Percentiles rank a stretch among this genome's conserved stretches.
Conservation (phyloP, 2,113 vertebrate species). For the Semnornis frantzii region DNA sequence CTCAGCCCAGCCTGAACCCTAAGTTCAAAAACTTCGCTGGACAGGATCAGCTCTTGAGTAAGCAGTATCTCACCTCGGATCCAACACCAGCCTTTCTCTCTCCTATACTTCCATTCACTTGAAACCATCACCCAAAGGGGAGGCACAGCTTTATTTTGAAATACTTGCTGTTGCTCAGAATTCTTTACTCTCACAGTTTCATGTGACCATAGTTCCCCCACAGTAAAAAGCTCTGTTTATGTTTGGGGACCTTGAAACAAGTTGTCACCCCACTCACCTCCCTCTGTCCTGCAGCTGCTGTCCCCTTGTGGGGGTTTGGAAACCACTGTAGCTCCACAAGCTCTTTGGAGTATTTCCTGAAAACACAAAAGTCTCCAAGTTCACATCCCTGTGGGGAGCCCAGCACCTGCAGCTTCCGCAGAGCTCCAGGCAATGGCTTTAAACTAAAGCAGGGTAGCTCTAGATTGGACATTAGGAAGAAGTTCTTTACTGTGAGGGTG, state of each 20-base stretch:
- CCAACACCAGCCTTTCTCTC: background rate
- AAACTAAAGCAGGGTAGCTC: too few species aligned
- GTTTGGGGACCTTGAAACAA: background rate
- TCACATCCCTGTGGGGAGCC: background rate
- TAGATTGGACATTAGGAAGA: too few species aligned
- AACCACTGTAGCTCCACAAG: slow-evolving; percentile 12
- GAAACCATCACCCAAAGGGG: background rate
- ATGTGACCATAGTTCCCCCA: background rate
- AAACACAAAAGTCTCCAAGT: slow-evolving; percentile 27
- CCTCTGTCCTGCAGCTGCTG: background rate
- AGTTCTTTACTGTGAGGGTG: too few species aligned
- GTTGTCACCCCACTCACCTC: slow-evolving; percentile 49
- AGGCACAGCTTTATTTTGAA: background rate
- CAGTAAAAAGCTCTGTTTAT: background rate
- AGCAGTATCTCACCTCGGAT: background rate
- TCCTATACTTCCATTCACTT: background rate
- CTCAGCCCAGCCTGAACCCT: background rate
- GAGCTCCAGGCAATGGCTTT: background rate
- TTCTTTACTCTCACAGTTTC: background rate
- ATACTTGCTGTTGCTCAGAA: background rate
- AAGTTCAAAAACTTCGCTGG: background rate
- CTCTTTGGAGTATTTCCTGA: slow-evolving; percentile 57
- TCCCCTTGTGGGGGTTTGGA: background rate
- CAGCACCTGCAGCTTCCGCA: background rate
- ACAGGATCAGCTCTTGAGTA: background rate